phyloP scores from a whole-genome alignment of 2,113 vertebrate species.

The Rynchops niger region DNA sequence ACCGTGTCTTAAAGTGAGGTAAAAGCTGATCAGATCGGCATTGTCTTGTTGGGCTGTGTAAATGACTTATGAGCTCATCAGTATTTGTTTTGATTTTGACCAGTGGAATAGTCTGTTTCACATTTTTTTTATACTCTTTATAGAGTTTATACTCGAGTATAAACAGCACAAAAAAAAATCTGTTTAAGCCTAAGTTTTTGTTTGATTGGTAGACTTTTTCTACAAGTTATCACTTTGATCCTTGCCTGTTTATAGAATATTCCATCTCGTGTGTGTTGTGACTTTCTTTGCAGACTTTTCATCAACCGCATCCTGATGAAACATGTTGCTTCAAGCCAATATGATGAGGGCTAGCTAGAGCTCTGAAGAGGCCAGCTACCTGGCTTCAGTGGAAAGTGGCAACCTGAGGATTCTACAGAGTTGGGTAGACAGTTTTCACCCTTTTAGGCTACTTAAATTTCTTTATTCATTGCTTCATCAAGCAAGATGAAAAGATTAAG shows the following conservation, averaged over 20 bases:
- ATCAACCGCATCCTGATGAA: neutral
- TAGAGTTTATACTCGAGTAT: no score
- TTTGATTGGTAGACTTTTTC: neutral
- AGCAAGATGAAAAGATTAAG: neutral
- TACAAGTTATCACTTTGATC: neutral
- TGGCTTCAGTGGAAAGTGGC: neutral
- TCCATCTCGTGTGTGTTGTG: neutral
- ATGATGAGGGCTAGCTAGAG: neutral
- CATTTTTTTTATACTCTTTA: no score
- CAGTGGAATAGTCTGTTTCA: neutral
- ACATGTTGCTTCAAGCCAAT: neutral
- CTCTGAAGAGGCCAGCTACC: neutral
- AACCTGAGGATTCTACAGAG: neutral
- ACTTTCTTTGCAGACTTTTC: neutral
- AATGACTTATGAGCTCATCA: neutral
- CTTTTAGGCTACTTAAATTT: neutral
- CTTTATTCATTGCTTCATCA: neutral
- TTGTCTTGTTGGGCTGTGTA: neutral
- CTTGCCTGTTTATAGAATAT: neutral
- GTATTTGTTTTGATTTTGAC: neutral
- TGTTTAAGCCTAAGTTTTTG: neutral
- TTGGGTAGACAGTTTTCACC: neutral
- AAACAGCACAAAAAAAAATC: neutral
- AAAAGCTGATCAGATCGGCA: conserved; percentile 47
- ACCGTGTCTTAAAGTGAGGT: conserved; percentile 38